phyloP scores from a whole-genome alignment of 2,888 invertebrate genomes.

The Gerris lacustris region DNA sequence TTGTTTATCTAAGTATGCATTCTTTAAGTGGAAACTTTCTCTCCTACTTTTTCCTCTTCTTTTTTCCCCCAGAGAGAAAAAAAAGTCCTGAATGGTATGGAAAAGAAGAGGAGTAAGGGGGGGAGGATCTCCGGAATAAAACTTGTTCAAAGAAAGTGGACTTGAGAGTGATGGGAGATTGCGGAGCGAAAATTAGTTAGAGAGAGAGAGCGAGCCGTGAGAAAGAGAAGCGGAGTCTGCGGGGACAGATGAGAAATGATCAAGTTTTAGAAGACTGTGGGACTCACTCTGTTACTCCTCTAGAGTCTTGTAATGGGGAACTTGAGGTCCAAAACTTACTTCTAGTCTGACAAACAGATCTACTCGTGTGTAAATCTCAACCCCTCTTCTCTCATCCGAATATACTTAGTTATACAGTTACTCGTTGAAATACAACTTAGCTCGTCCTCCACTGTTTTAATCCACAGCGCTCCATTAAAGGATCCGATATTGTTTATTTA shows the following conservation, averaged over 20 bases:
- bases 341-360: background rate
- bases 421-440: too few species aligned
- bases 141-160: background rate
- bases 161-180: background rate
- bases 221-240: background rate
- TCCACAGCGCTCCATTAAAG: too few species aligned
- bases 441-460: too few species aligned
- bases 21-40: conserved; percentile 3
- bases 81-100: background rate
- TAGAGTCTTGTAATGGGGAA: background rate
- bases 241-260: too few species aligned
- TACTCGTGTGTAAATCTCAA: background rate
- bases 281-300: background rate
- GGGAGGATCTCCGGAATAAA: background rate
- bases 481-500: too few species aligned
- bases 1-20: conserved; percentile 5
- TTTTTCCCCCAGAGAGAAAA: background rate
- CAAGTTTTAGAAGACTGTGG: background rate
- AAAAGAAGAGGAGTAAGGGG: background rate
- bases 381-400: background rate
- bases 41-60: background rate
- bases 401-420: background rate
- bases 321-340: background rate
- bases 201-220: background rate
- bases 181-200: background rate